A percentile compares a stretch with the other conserved stretches of the same genome.
These are phyloP conservation scores for Tychaedon coryphoeus DNA, from an alignment of 2,113 vertebrate genomes.

Conservation along the genomic window DNA sequence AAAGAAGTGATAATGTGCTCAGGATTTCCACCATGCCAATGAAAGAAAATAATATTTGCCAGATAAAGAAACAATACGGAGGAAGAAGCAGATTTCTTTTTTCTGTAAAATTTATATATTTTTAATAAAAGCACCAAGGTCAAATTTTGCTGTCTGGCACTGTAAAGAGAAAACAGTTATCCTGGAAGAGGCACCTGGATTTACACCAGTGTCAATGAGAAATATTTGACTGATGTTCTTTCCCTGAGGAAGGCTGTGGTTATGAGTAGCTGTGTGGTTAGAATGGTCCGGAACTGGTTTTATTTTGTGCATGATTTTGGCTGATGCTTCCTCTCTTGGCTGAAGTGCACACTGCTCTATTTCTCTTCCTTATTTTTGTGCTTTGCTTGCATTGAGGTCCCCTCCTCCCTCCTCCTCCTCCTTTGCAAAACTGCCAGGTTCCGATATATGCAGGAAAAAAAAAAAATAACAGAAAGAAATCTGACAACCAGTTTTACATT, in stretches of 20 bases:
- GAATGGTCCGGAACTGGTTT: accelerated
- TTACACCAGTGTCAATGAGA: background rate
- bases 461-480: background rate
- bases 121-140: background rate
- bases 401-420: background rate
- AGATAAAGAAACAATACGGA: background rate
- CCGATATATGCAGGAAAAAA: background rate
- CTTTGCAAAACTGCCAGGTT: background rate
- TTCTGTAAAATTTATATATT: background rate
- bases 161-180: background rate
- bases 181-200: background rate
- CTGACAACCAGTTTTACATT: background rate
- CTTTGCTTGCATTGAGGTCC: background rate
- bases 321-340: background rate
- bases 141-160: background rate
- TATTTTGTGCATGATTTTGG: background rate
- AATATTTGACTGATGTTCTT: background rate
- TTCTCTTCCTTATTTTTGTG: background rate
- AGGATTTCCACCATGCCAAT: background rate
- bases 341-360: background rate
- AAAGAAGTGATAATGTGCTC: background rate
- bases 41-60: background rate
- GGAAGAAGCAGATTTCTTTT: background rate
- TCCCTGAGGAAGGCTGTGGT: accelerated
- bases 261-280: background rate